Evolutionary conservation across 2,888 invertebrate genomes (phyloP), one percentile per base, ranked within the genome.

Genomic region (Loripinus fragilis): DNA sequence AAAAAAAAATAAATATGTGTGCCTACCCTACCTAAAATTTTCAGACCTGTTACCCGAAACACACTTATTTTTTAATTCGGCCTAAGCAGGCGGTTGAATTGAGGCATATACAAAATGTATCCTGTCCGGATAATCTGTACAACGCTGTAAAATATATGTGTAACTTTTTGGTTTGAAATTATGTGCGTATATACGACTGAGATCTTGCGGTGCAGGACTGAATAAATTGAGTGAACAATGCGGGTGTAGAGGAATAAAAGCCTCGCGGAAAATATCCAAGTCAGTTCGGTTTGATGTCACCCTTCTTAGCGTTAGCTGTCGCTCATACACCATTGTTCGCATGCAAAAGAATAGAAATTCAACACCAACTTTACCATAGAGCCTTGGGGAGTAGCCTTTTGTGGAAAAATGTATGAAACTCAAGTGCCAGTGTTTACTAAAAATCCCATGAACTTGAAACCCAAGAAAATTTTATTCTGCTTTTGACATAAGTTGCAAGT

Each of bases 321-420:
- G 60, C 60, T 60, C 60, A 60, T 33, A 60, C 3, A 33, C 45
- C 67, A 67, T 67, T 67, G 67, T 67, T 67, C 42, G 42, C 42
- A 41, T 45, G 45, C 35, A 28, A 67, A 67, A 67, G 67, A 41
- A 41, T 25, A 45, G 67, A 42, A 67, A 67, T 67, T 67, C 42
- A 28, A 67, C 67, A 67, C 67, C 67, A 42, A 41, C 42, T 45
- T 67, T 25, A 41, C 67, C 67, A 67, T 10, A 25, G 67, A 67
- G 67, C 67, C 67, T 41, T 45, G 42, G 67, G 67, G 67, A 67
- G 67, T 38, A 15, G 23, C 38, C 67, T 41, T 42, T 67, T 67
- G 67, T 67, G 42, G 67, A 38, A 41, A n/a, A 67, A 35, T 67
- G 42, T 67, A 28, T 33, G 67, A 45, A 17, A n/a, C 67, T 67